Conservation (phyloP, 2,888 invertebrate genomes). For the Calameuta idolon region DNA sequence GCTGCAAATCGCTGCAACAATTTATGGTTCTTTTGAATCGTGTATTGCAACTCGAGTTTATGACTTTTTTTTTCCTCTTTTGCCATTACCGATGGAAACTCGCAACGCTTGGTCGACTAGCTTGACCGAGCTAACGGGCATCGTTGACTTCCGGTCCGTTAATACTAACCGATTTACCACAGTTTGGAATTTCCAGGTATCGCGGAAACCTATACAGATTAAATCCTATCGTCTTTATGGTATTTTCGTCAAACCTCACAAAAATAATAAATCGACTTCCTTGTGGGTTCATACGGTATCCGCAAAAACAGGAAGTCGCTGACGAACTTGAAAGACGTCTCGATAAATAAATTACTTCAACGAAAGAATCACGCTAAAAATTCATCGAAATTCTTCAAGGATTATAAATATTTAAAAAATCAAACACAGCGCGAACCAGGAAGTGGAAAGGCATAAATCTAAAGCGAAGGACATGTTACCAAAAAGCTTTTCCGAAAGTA, state of each 20-base stretch:
- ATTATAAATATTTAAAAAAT: neutral
- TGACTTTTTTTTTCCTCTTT: neutral
- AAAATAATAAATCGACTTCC: neutral
- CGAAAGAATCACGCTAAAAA: neutral
- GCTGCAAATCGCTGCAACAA: neutral
- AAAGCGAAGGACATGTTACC: neutral
- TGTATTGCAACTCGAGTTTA: neutral
- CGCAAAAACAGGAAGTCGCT: neutral
- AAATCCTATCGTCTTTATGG: neutral
- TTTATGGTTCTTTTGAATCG: neutral
- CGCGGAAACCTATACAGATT: neutral
- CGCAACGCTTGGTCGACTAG: constrained; percentile 3
- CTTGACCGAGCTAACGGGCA: constrained; percentile 4
- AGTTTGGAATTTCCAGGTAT: neutral
- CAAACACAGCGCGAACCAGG: neutral
- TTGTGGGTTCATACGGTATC: neutral
- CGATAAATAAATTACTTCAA: neutral
- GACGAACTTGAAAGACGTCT: neutral
- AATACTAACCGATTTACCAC: neutral
- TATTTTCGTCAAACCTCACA: neutral
- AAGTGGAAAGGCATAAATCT: neutral
- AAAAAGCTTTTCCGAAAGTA: neutral
- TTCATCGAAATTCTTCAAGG: neutral
- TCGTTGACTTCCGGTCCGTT: neutral
- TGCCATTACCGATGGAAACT: neutral